A percentile compares a stretch with the other conserved stretches of the same genome.
Evolutionary conservation across 2,113 vertebrate species (phyloP).

Genomic region (Percopsis transmontana): DNA sequence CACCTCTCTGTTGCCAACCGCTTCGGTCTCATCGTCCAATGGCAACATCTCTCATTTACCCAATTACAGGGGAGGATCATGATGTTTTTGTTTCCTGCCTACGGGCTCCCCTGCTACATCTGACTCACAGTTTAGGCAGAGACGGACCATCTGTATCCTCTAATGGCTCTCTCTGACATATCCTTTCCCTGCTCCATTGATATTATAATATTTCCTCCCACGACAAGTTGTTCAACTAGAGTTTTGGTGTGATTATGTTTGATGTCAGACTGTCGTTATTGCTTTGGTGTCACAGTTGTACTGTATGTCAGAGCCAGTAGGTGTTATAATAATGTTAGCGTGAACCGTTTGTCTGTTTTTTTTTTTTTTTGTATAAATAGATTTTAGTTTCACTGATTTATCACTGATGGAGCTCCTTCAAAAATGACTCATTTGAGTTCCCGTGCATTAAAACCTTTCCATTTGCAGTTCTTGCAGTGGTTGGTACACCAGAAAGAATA

Average conservation of each 20-base stretch:
- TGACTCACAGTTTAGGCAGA: slow-evolving; percentile 53
- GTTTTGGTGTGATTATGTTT: neutral
- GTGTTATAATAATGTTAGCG: too few species aligned
- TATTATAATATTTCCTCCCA: slow-evolving; percentile 21
- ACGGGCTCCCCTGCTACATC: slow-evolving; percentile 48
- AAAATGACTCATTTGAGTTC: too few species aligned
- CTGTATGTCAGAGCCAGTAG: too few species aligned
- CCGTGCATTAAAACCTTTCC: too few species aligned
- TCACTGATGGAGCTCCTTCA: too few species aligned
- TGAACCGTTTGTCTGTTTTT: too few species aligned
- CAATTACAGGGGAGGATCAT: slow-evolving; percentile 65
- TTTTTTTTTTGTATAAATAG: neutral
- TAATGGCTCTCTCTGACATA: slow-evolving; percentile 47
- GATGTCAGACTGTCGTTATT: neutral
- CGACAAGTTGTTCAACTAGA: neutral
- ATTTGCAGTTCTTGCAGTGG: too few species aligned
- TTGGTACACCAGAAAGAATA: too few species aligned
- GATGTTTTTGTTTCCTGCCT: slow-evolving; percentile 59
- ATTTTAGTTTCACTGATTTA: too few species aligned
- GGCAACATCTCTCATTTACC: slow-evolving; percentile 65
- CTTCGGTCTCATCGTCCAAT: slow-evolving; percentile 54
- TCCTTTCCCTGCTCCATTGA: slow-evolving; percentile 4
- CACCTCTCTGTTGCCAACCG: slow-evolving; percentile 57
- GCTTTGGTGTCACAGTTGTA: neutral
- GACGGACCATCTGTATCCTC: slow-evolving; percentile 38